Evolutionary conservation across 1,140 invertebrate species (phyloP), one percentile per base, ranked within the genome.

Genomic region (Brachionus rotundiformis): DNA sequence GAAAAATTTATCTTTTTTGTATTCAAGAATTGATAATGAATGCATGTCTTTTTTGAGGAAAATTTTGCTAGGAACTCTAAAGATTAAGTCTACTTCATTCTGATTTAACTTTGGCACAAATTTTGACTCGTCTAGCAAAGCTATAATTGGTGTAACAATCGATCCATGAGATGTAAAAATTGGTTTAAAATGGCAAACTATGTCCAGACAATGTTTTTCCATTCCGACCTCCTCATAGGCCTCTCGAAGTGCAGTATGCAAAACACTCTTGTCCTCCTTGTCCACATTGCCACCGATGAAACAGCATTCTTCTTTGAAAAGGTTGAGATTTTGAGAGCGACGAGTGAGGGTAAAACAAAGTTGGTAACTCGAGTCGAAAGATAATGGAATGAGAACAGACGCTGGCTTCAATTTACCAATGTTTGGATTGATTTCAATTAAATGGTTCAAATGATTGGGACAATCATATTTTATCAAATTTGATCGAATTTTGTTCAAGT

Each of bases 251-350:
- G 80, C 63, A 8, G 83, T 83, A 13, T 73, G 59, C 8, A 83
- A 19, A 2, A 16, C 73, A 23, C 63, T 44, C 27, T 23, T 44
- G 39, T 83, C 83, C 13, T 3, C 31, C 19, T 29, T 29, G 19
- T 83, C 83, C 13, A 81, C 29, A 65, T 82, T 83, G 16, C 83
- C 83, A 8, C 83, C 83, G 27, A 81, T 81, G 39, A 83, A 83
- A 19, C 77, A 77, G 7, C 83, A 49, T 44, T 83, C 31, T 3
- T 82, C 82, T 36, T 59, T 65, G 27, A 63, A 36, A 5, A 11
- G 27, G 16, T 39, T 47, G 3, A 83, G 63, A 33, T 73, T 47
- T 39, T 47, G 25, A 16, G 82, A 83, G 29, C 83, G 49, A 39
- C 77, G 82, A 8, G 83, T 83, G 16, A 83, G 49, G 44, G 75